Percentiles rank a stretch among this genome's conserved stretches.
Evolutionary conservation across 2,888 invertebrate genomes (phyloP).

Genomic region (Lottia scabra): DNA sequence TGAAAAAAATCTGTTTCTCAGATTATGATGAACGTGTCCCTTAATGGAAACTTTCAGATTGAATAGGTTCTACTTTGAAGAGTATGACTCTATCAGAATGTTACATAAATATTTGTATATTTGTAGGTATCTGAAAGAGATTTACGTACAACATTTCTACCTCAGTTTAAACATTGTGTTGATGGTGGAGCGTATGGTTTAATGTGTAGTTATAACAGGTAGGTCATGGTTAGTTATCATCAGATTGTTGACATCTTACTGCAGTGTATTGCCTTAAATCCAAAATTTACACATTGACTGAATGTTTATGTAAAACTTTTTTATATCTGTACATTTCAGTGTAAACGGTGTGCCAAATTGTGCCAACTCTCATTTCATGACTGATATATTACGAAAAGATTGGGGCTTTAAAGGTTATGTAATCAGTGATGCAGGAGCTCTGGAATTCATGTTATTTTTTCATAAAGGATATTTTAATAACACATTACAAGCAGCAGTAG

Average conservation of each 20-base stretch:
- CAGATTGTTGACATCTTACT: no score
- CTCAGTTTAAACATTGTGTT: slow-evolving; percentile 56
- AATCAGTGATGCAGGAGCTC: not conserved
- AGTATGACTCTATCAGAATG: no score
- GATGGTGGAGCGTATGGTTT: slow-evolving; percentile 53
- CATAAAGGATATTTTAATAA: not conserved
- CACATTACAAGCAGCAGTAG: slow-evolving; percentile 16
- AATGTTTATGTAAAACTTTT: no score
- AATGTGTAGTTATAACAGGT: slow-evolving; percentile 65
- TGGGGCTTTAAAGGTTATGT: slow-evolving; percentile 1
- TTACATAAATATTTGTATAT: not conserved
- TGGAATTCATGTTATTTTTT: not conserved
- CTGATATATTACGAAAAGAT: not conserved
- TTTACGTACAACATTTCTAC: slow-evolving; percentile 56
- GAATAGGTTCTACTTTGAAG: no score
- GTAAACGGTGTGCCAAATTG: not conserved
- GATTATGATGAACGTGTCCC: no score
- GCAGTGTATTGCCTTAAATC: no score
- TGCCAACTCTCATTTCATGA: not conserved
- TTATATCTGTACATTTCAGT: not conserved
- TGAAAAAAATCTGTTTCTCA: no score
- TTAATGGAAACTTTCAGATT: no score
- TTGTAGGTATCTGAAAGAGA: slow-evolving; percentile 55
- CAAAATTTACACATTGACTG: no score
- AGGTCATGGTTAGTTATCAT: not conserved